Percentiles rank a stretch among this genome's conserved stretches.
phyloP scores from a whole-genome alignment of 1,140 invertebrate species.

The Rhizoglyphus robini region DNA sequence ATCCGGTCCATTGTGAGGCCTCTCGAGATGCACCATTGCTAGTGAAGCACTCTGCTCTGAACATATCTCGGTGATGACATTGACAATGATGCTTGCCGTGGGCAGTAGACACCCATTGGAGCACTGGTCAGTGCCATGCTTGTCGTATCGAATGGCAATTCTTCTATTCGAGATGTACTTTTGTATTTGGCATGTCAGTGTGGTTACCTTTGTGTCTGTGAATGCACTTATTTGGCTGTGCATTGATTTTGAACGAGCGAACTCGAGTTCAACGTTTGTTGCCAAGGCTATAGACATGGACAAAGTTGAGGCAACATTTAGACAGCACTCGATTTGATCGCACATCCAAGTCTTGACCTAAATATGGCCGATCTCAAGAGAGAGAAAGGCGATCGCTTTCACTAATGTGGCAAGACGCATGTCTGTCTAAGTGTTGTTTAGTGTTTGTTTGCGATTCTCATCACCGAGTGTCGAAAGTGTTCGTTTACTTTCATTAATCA shows the following conservation, averaged over 20 bases:
- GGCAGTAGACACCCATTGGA: too few relatives aligned
- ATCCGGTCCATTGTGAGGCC: too few relatives aligned
- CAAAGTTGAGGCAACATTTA: background rate
- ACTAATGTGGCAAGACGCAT: background rate
- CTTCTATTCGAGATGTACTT: too few relatives aligned
- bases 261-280: constrained; percentile 6
- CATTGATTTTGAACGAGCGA: background rate
- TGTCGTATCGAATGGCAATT: too few relatives aligned
- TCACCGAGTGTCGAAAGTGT: background rate
- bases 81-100: too few relatives aligned
- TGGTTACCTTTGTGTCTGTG: too few relatives aligned
- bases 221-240: constrained; percentile 11
- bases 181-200: too few relatives aligned
- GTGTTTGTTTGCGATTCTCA: constrained; percentile 9
- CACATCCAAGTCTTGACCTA: background rate
- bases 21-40: too few relatives aligned
- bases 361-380: background rate
- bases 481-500: background rate
- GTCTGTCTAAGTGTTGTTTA: background rate
- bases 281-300: constrained; percentile 5
- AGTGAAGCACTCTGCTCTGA: too few relatives aligned
- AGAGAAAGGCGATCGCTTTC: background rate
- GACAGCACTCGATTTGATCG: background rate
- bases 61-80: too few relatives aligned
- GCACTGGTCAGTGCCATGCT: too few relatives aligned